Evolutionary conservation across 2,888 invertebrate genomes (phyloP), one percentile per base, ranked within the genome.

Genomic region (Thecophora atra): DNA sequence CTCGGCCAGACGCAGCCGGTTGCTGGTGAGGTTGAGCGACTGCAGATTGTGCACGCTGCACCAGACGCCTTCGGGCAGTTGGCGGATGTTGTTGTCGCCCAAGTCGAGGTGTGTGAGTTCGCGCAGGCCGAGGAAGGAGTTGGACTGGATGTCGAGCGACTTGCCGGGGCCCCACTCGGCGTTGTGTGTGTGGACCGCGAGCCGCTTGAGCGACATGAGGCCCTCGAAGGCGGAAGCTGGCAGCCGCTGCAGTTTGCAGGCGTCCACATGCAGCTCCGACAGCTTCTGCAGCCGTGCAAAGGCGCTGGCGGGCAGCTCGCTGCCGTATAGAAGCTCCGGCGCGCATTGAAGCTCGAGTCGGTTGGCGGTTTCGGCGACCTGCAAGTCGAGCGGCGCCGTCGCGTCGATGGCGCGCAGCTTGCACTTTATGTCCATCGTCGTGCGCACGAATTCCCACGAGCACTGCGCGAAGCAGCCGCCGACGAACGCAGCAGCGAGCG

Each of bases 11-110:
- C 91, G 90, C 77, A 97, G 90, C 81, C 93, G 91, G 87, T 97
- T 97, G 77, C 91, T 89, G 67, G 96, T 96, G 81, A 96, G 88
- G 88, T 97, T 96, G 68, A 97, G 88, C 76, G 92, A 90, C 85
- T 94, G 93, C 74, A 96, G 88, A 86, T 93, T 94, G 79, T 91
- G 90, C 83, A 95, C 87, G 62, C 91, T 90, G 87, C 96, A 96
- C 84, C 95, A 93, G 76, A 91, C 90, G 80, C 91, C 92, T 78
- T 93, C 92, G 60, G 95, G 94, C 83, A 96, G 85, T 76, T 91
- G 91, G 79, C 93, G 90, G 77, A 96, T 90, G 88, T 95, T 95
- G 88, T 94, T 96, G 87, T 93, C 91, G 82, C 92, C 91, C 85
- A 96, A 88, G 87, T 95, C 93, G 81, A 96, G 88, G 73, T 90